Percentiles rank a stretch among this genome's conserved stretches.
These are phyloP conservation scores for Paradisaea rubra DNA, from an alignment of 2,113 vertebrate genomes.

Conservation along the genomic window DNA sequence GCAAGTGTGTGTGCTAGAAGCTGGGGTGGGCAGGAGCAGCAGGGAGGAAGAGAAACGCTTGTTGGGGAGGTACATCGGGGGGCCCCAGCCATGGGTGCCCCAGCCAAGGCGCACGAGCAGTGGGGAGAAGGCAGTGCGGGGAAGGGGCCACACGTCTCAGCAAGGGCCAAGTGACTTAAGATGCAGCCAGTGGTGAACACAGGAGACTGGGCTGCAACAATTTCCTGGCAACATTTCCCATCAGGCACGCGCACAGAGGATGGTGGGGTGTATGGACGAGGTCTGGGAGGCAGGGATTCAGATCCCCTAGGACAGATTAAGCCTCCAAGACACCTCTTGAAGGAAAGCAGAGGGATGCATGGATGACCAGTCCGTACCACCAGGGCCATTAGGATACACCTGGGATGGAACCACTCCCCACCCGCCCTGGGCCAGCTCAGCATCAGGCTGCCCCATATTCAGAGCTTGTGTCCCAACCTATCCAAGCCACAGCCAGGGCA, in stretches of 20 bases:
- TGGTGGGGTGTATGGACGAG: background rate
- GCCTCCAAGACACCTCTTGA: background rate
- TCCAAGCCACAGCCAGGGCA: background rate
- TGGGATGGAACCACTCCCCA: background rate
- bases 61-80: fast-evolving
- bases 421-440: background rate
- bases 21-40: background rate
- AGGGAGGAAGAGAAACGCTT: background rate
- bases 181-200: background rate
- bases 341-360: background rate
- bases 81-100: background rate
- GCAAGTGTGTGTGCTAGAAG: background rate
- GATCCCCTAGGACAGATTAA: background rate
- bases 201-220: background rate
- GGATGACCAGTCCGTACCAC: background rate
- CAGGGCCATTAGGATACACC: fast-evolving
- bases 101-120: fast-evolving
- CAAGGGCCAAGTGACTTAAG: background rate
- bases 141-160: background rate
- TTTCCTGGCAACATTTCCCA: background rate
- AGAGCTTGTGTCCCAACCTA: background rate
- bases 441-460: background rate
- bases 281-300: background rate
- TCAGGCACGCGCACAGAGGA: fast-evolving
- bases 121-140: background rate